A percentile compares a stretch with the other conserved stretches of the same genome.
Evolutionary conservation across 2,797 vertebrate genomes (phyloP).

Genomic region (Synanceia verrucosa): DNA sequence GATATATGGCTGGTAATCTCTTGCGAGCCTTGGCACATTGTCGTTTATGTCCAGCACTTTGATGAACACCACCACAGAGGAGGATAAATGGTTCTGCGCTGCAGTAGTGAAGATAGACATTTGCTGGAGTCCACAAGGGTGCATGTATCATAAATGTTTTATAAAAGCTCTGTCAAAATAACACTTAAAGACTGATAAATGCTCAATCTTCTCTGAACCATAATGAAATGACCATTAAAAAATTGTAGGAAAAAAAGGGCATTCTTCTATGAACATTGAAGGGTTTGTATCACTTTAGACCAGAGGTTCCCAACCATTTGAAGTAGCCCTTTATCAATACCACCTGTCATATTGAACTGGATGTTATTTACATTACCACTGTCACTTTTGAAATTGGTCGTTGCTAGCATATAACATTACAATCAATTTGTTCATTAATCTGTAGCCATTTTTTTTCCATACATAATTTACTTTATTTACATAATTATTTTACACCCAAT

Average conservation of each 20-base stretch:
- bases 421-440: too few relatives aligned
- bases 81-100: conserved; percentile 87
- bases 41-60: conserved; percentile 94
- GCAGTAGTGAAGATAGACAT: conserved; percentile 67
- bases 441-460: too few relatives aligned
- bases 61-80: conserved; percentile 86
- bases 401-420: not conserved
- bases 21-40: conserved; percentile 88
- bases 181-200: conserved; percentile 65
- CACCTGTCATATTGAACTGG: not conserved
- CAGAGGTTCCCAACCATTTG: not conserved
- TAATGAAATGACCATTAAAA: not conserved
- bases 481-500: too few relatives aligned
- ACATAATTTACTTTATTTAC: too few relatives aligned
- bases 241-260: not conserved
- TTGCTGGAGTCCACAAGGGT: conserved; percentile 62
- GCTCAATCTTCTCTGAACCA: conserved; percentile 20
- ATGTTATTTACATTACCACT: not conserved
- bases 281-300: not conserved
- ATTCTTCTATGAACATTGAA: not conserved
- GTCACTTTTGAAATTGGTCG: not conserved
- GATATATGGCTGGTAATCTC: conserved; percentile 90
- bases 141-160: conserved; percentile 68
- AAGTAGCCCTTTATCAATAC: not conserved
- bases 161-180: conserved; percentile 61